Conservation (phyloP, 2,113 vertebrate species). For the Misgurnus mizolepis region DNA sequence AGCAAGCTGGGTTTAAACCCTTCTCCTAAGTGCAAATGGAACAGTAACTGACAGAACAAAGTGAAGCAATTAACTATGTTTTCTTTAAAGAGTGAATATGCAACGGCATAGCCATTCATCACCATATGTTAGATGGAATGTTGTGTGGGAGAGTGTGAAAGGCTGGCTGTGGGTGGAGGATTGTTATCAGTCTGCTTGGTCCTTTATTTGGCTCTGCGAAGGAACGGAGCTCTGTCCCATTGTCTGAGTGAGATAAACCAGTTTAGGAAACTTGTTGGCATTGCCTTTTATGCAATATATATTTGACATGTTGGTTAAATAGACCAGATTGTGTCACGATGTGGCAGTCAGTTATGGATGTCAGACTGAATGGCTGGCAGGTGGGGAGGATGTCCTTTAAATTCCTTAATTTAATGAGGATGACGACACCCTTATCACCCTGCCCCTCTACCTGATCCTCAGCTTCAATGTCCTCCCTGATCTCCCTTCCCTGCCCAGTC, state of each 20-base stretch:
- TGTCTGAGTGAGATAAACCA: constrained; percentile 14
- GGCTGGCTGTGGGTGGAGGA: not conserved
- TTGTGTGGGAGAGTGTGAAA: constrained; percentile 17
- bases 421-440: too few species aligned
- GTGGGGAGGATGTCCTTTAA: too few species aligned
- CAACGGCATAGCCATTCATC: constrained; percentile 57
- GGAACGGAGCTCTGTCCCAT: not conserved
- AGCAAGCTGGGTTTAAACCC: constrained; percentile 53
- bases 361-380: too few species aligned
- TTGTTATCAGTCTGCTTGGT: constrained; percentile 26
- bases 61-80: constrained; percentile 68
- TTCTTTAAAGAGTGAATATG: constrained; percentile 52
- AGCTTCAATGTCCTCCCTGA: too few species aligned
- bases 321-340: too few species aligned
- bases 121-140: constrained; percentile 46
- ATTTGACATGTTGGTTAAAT: too few species aligned
- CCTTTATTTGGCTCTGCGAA: constrained; percentile 8
- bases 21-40: constrained; percentile 54
- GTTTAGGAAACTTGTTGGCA: not conserved
- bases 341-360: too few species aligned
- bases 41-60: constrained; percentile 68
- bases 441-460: too few species aligned
- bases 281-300: not conserved
- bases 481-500: too few species aligned
- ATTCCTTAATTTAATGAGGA: too few species aligned